Percentiles rank a stretch among this genome's conserved stretches.
Evolutionary conservation across 2,888 invertebrate species (phyloP).

Genomic region (Thereva unica): DNA sequence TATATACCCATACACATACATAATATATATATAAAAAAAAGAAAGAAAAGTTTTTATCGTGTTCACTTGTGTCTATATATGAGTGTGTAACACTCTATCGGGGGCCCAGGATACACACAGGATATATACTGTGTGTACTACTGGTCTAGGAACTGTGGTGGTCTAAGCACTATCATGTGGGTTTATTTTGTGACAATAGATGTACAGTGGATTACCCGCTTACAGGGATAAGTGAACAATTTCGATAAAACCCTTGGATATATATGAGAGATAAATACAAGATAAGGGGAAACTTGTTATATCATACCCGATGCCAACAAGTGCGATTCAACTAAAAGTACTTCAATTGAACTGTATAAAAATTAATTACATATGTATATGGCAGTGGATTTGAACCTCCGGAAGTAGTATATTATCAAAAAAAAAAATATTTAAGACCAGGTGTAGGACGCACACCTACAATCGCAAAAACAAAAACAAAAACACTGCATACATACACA

Average conservation of each 20-base stretch:
- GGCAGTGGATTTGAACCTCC: too few species aligned
- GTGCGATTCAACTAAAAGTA: conserved; percentile 6
- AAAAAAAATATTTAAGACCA: too few species aligned
- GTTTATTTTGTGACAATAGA: conserved; percentile 4
- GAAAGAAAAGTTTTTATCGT: too few species aligned
- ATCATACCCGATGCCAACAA: neutral
- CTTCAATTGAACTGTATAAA: conserved; percentile 15
- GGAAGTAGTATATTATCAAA: too few species aligned
- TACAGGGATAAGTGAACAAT: conserved; percentile 40
- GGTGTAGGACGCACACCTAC: too few species aligned
- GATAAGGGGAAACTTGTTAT: neutral
- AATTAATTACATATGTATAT: too few species aligned
- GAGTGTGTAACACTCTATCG: conserved; percentile 15
- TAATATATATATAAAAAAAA: too few species aligned
- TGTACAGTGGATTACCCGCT: conserved; percentile 38
- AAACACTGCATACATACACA: too few species aligned
- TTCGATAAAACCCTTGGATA: conserved; percentile 40
- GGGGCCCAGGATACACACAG: too few species aligned
- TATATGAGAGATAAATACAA: conserved; percentile 32
- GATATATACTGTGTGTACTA: too few species aligned
- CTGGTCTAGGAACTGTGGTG: conserved; percentile 9
- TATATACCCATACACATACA: too few species aligned
- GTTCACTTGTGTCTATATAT: conserved; percentile 9
- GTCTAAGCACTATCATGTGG: conserved; percentile 29
- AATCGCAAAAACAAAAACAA: too few species aligned